Base-by-base conservation (phyloP, 2,797 vertebrate genomes). In the Tiaroga cobitis region DNA sequence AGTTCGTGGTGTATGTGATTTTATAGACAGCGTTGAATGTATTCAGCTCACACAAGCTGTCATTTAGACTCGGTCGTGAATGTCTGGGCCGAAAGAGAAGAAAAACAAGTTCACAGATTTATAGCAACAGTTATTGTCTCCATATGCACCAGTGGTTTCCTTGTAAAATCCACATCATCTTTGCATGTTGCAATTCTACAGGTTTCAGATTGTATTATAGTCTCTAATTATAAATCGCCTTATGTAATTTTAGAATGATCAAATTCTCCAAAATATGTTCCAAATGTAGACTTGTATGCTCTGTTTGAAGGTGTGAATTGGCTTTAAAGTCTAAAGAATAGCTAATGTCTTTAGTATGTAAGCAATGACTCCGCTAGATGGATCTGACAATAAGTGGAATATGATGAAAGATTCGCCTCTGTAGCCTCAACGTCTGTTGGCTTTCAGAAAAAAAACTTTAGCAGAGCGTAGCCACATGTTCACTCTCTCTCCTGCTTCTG, bases 101-200 rank as follows among this genome's bases (percentile, higher is more conserved):
- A 85, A 77, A 81, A 87, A 80, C 85, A 87, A 85, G 43, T 84
- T 89, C 85, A 81, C 43, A 77, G 74, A 87, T 76, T 92, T 89
- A 87, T 78, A 87, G 85, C 80, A 9, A 59, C 37, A 56, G 72
- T 49, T 65, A 54, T 85, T 87, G 56, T 88, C 54, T 90, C 90
- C 88, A 87, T 88, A 41, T 80, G 88, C 26, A 32, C 74, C 85
- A 80, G 88, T 74, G 88, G 86, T 91, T 88, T 90, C 54, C 81
- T 67, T 87, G 61, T 91, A 88, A 90, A 89, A 73, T 80, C 49
- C 76, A 67, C 46, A 75, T 80, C 37, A 63, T 89, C 85, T 81
- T 34, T 85, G 43, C 56, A 21, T 67, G 70, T 86, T 79, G 74
- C 54, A 90, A 89, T 89, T 87, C 72, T n/a, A 49, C 82, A 37